Conservation (phyloP, 2,113 vertebrate genomes). For the Odocoileus hemionus region DNA sequence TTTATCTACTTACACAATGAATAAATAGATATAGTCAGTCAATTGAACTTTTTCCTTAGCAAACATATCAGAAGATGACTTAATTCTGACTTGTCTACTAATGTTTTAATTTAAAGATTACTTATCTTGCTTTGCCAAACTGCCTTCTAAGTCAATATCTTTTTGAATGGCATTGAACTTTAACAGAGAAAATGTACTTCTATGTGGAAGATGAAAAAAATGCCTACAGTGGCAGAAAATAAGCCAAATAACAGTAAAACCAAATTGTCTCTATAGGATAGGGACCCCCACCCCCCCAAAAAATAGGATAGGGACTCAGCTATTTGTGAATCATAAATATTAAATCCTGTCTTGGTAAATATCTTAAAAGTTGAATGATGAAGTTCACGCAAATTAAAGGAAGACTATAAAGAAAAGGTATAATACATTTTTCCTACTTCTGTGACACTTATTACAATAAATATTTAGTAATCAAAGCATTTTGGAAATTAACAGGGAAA, state of each 20-base stretch:
- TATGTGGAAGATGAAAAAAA: conserved; percentile 32
- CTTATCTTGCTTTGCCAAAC: conserved; percentile 25
- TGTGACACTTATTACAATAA: not conserved
- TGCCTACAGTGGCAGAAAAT: not conserved
- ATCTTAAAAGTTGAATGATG: not conserved
- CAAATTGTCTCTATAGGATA: not conserved
- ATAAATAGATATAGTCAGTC: not conserved
- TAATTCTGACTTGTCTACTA: not conserved
- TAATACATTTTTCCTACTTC: not conserved
- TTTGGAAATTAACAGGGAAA: not conserved
- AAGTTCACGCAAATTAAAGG: not conserved
- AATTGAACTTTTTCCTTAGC: not conserved
- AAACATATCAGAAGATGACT: not conserved
- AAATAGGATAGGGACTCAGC: not conserved
- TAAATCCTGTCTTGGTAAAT: not conserved
- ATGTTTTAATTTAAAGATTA: not conserved
- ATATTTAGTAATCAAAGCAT: not conserved
- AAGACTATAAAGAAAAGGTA: not conserved
- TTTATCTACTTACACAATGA: not conserved
- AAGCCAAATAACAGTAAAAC: not conserved
- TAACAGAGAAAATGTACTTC: not conserved
- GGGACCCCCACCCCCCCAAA: not conserved
- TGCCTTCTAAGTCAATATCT: not conserved
- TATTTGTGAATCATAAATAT: not conserved
- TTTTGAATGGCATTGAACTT: conserved; percentile 28